Base-by-base conservation (phyloP, 2,113 vertebrate species). In the Pluvialis apricaria region DNA sequence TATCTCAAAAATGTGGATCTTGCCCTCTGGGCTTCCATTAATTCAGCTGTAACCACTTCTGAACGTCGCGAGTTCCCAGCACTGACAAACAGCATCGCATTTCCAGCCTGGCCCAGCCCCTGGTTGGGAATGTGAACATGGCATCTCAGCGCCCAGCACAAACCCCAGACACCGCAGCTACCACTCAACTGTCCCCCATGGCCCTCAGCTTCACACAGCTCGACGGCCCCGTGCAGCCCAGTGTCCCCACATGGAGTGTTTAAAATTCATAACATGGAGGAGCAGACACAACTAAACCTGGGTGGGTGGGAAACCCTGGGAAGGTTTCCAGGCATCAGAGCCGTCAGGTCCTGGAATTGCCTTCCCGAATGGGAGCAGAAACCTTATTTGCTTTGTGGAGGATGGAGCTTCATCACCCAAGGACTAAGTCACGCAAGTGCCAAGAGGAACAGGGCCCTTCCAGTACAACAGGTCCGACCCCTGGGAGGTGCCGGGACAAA, bases 111-210 rank as follows among this genome's bases (percentile, higher is more conserved):
- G 64, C 40, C 64, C 79, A 61, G 71, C 34, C 57, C 64, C 49
- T 31, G 18, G 15, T 15, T 65, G 58, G 51, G 73, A 85, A 79
- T 5, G 1, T 9, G 44, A 79, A 28, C 2, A 4, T 0, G 2
- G 42, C 4, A 6, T 36, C 88, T 38, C 40, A 49, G 42, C 21
- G 3, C 24, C 65, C 14, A 1, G 57, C 68, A 44, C 36, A 45
- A 64, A 62, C 17, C 57, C 55, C 66, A 21, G 60, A 10, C 57
- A 54, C 57, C 7, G 2, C 57, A 12, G 47, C n/a, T 26, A 15
- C 42, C 70, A 10, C n/a, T 32, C 5, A 0, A 14, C 52, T 28
- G 68, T 47, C 54, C 52, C 25, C 38, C 44, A 6, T 0, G 3
- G 34, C 52, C 54, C 19, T 16, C 71, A 21, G 80, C 55, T 14